phyloP scores from a whole-genome alignment of 37 sponge, comb jelly and placozoan species.

The Ephydatia muelleri region DNA sequence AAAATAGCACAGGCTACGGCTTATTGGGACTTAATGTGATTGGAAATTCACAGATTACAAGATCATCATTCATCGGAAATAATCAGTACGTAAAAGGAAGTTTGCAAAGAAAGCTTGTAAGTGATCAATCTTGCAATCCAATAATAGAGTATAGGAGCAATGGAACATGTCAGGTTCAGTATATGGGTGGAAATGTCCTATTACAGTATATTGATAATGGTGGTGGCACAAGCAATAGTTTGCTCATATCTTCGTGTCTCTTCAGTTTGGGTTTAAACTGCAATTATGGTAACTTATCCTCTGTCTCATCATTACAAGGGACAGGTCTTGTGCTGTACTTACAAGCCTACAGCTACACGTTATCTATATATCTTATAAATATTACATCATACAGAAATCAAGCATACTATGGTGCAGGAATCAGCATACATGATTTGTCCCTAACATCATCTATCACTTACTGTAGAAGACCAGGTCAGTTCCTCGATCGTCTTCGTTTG shows the following conservation, averaged over 20 bases:
- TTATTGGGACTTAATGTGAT: not conserved
- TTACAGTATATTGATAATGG: not conserved
- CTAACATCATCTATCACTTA: not conserved
- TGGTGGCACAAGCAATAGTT: not conserved
- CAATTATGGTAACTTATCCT: not conserved
- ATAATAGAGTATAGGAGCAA: not conserved
- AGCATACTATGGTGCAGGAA: not conserved
- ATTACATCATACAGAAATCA: not conserved
- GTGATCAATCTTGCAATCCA: not conserved
- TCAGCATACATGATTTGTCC: not conserved
- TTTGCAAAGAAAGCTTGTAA: not conserved
- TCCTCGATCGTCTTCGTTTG: too few relatives aligned
- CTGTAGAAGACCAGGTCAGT: too few relatives aligned
- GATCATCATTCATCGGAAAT: not conserved
- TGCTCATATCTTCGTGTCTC: not conserved
- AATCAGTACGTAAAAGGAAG: not conserved
- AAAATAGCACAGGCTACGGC: not conserved
- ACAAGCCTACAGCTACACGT: not conserved
- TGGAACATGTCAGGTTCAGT: not conserved
- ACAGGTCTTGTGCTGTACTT: not conserved
- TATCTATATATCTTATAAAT: not conserved
- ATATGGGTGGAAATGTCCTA: not conserved
- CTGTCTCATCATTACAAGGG: not conserved
- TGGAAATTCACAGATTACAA: not conserved
- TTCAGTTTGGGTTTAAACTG: not conserved